phyloP scores from a whole-genome alignment of 64 coral and sea anemone genomes.

The Stichodactyla helianthus region DNA sequence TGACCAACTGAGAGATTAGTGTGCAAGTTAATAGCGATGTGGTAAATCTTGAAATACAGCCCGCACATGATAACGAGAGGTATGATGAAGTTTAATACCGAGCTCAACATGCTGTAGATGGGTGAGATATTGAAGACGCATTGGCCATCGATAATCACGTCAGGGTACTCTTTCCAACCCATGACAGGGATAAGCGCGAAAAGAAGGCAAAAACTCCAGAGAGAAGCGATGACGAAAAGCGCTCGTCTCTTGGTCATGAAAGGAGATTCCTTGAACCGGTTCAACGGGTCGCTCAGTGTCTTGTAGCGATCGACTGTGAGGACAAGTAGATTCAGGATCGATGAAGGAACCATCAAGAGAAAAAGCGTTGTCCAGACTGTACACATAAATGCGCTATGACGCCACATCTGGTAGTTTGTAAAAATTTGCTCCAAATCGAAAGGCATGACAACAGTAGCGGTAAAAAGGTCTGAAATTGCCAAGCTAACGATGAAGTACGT shows the following conservation, averaged over 20 bases:
- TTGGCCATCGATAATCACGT: not conserved
- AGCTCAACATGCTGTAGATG: constrained; percentile 9
- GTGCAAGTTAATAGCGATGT: not conserved
- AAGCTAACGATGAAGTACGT: constrained; percentile 21
- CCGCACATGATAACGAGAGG: constrained; percentile 10
- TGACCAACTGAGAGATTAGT: too few species aligned
- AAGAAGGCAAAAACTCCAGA: constrained; percentile 28
- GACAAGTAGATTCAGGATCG: constrained; percentile 18
- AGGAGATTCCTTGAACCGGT: constrained; percentile 19
- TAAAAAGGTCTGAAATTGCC: constrained; percentile 23
- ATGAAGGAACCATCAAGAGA: constrained; percentile 17
- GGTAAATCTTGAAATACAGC: constrained; percentile 25
- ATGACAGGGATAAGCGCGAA: constrained; percentile 19
- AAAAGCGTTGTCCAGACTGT: constrained; percentile 18
- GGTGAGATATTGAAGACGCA: constrained; percentile 28
- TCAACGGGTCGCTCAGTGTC: constrained; percentile 23
- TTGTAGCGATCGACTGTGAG: constrained; percentile 26
- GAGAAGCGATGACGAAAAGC: not conserved
- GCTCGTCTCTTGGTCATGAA: constrained; percentile 18
- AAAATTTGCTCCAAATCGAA: constrained; percentile 23
- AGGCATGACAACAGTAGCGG: not conserved
- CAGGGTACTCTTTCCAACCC: constrained; percentile 12
- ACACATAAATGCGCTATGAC: constrained; percentile 28
- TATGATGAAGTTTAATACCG: constrained; percentile 25
- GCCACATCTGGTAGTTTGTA: constrained; percentile 6